These are phyloP conservation scores for Caenorhabditis afra DNA, from an alignment of 2,888 invertebrate genomes.

Conservation along the genomic window DNA sequence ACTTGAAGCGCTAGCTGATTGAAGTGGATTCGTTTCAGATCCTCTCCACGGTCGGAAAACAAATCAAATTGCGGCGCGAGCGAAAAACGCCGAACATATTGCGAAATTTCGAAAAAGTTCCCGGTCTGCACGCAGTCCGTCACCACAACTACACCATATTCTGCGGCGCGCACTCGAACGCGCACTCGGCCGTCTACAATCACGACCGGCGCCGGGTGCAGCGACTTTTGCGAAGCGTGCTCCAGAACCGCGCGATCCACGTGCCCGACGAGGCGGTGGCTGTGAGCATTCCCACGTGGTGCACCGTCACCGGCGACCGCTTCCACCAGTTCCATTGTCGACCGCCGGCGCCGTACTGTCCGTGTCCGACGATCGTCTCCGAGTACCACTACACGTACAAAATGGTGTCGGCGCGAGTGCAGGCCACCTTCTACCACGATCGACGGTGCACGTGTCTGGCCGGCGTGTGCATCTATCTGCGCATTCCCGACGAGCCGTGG, in stretches of 20 bases:
- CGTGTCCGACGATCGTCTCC: slow-evolving; percentile 45
- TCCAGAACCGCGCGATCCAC: slow-evolving; percentile 18
- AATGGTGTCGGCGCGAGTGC: slow-evolving; percentile 38
- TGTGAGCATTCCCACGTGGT: slow-evolving; percentile 48
- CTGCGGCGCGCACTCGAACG: slow-evolving; percentile 7
- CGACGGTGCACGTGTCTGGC: slow-evolving; percentile 39
- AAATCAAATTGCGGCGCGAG: slow-evolving; percentile 35
- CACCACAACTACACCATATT: slow-evolving; percentile 23
- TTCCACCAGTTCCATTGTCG: slow-evolving; percentile 41
- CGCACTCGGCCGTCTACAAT: slow-evolving; percentile 10
- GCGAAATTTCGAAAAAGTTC: slow-evolving; percentile 33
- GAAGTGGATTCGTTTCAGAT: slow-evolving; percentile 9
- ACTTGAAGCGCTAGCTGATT: too few relatives aligned
- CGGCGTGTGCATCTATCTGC: slow-evolving; percentile 37
- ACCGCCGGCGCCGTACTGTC: slow-evolving; percentile 39
- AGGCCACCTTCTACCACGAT: slow-evolving; percentile 37
- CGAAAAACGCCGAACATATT: slow-evolving; percentile 39
- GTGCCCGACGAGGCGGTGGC: slow-evolving; percentile 37
- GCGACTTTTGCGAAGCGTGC: slow-evolving; percentile 20
- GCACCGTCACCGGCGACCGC: slow-evolving; percentile 22
- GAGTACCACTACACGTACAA: slow-evolving; percentile 44
- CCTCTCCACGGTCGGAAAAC: slow-evolving; percentile 25
- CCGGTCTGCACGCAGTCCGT: slow-evolving; percentile 30
- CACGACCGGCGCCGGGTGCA: slow-evolving; percentile 27
- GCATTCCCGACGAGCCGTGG: slow-evolving; percentile 46